Percentiles rank a stretch among this genome's conserved stretches.
Evolutionary conservation across 1,140 invertebrate species (phyloP).

Genomic region (Diachasma alloeum): DNA sequence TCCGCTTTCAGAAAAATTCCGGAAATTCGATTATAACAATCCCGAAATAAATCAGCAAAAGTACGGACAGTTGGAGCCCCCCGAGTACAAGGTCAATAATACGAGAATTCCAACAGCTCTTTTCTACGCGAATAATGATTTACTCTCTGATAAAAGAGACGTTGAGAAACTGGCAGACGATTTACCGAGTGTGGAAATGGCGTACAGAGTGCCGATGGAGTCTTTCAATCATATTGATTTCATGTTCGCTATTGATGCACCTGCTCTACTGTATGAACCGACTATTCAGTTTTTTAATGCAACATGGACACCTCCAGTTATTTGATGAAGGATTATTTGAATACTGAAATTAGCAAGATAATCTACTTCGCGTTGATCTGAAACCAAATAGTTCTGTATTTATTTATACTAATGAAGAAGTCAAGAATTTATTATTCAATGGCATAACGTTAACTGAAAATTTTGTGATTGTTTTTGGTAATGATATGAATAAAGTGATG

Average conservation of each 20-base stretch:
- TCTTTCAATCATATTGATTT: conserved; percentile 79
- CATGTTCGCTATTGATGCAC: conserved; percentile 67
- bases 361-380: too few relatives aligned
- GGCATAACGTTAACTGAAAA: too few relatives aligned
- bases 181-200: conserved; percentile 61
- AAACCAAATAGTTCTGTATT: background rate
- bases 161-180: conserved; percentile 65
- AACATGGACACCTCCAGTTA: background rate
- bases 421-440: too few relatives aligned
- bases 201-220: conserved; percentile 64
- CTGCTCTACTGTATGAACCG: conserved; percentile 45
- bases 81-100: conserved; percentile 69
- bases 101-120: conserved; percentile 73
- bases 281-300: conserved; percentile 41
- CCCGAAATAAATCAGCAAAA: conserved; percentile 61
- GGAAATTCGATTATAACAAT: conserved; percentile 66
- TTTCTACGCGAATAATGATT: conserved; percentile 77
- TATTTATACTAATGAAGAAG: too few relatives aligned
- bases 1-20: conserved; percentile 56
- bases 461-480: too few relatives aligned
- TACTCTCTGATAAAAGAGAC: conserved; percentile 64
- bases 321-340: background rate
- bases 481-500: too few relatives aligned
- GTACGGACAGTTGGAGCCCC: conserved; percentile 67
- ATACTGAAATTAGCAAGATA: background rate